A percentile compares a stretch with the other conserved stretches of the same genome.
These are phyloP conservation scores for Magallana angulata DNA, from an alignment of 1,140 invertebrate species.

Conservation along the genomic window DNA sequence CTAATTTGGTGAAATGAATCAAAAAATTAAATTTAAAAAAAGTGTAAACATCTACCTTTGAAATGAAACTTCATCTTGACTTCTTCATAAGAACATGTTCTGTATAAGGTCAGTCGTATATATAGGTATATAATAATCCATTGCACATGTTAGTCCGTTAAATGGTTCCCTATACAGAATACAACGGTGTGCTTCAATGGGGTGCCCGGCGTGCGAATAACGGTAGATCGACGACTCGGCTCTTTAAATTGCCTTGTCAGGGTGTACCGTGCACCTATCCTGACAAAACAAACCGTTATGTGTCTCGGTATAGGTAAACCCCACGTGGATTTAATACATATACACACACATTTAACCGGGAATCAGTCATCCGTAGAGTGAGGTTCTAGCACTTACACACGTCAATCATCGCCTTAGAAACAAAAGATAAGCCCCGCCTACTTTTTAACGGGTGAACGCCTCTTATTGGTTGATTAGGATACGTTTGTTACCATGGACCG, in stretches of 20 bases:
- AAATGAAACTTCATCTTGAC: conserved; percentile 6
- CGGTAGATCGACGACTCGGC: not conserved
- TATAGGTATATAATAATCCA: not conserved
- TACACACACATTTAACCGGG: not conserved
- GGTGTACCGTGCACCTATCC: conserved; percentile 4
- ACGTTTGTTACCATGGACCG: conserved; percentile 22
- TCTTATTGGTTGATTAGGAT: not conserved
- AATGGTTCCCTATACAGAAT: not conserved
- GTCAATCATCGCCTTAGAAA: not conserved
- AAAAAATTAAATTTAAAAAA: not conserved
- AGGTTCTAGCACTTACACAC: conserved; percentile 21
- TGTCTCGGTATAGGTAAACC: not conserved
- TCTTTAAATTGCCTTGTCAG: not conserved
- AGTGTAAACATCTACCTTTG: not conserved
- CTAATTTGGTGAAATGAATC: not conserved
- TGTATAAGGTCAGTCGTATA: not conserved
- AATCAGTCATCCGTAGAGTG: not conserved
- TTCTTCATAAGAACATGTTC: not conserved
- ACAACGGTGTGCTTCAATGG: not conserved
- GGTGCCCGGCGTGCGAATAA: not conserved
- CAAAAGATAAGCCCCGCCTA: not conserved
- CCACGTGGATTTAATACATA: not conserved
- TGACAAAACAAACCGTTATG: conserved; percentile 10
- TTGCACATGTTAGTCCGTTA: not conserved
- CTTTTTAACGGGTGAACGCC: conserved; percentile 1